Conservation (phyloP, 2,888 invertebrate species). For the Ichneumon xanthorius region DNA sequence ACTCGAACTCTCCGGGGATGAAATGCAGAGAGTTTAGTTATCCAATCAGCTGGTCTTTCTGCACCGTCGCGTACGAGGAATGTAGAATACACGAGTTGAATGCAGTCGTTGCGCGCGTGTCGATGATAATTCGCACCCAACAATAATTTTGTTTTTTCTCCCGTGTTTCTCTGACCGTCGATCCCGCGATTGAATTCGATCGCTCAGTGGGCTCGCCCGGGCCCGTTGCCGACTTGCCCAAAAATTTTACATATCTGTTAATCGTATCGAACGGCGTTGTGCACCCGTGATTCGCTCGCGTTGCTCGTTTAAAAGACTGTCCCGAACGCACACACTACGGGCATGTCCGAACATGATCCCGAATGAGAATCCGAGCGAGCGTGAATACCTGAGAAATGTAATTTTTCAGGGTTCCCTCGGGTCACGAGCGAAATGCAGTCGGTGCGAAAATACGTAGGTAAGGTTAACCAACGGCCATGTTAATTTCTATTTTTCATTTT, state of each 20-base stretch:
- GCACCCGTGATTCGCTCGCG: neutral
- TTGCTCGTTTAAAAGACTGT: constrained; percentile 1
- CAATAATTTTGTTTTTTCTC: neutral
- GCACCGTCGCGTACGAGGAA: constrained; percentile 41
- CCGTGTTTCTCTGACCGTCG: neutral
- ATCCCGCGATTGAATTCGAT: neutral
- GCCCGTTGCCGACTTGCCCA: neutral
- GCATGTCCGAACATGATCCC: constrained; percentile 23
- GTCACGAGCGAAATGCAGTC: constrained; percentile 61
- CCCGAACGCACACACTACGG: constrained; percentile 3
- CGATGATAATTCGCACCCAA: neutral
- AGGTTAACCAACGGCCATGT: constrained; percentile 56
- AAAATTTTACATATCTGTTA: too few species aligned
- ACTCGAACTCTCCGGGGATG: constrained; percentile 8
- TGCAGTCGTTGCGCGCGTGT: constrained; percentile 12
- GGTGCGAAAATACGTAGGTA: constrained; percentile 65
- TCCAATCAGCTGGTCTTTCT: constrained; percentile 56
- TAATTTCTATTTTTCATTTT: constrained; percentile 9
- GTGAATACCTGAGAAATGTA: constrained; percentile 33
- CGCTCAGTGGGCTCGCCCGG: neutral
- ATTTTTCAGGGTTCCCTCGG: constrained; percentile 44
- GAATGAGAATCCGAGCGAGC: constrained; percentile 10
- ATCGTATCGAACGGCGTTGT: too few species aligned
- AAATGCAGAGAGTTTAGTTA: constrained; percentile 32
- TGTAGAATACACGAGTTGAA: constrained; percentile 28